A percentile compares a stretch with the other conserved stretches of the same genome.
Conservation (phyloP, 2,888 invertebrate genomes). For the Steinernema hermaphroditum region DNA sequence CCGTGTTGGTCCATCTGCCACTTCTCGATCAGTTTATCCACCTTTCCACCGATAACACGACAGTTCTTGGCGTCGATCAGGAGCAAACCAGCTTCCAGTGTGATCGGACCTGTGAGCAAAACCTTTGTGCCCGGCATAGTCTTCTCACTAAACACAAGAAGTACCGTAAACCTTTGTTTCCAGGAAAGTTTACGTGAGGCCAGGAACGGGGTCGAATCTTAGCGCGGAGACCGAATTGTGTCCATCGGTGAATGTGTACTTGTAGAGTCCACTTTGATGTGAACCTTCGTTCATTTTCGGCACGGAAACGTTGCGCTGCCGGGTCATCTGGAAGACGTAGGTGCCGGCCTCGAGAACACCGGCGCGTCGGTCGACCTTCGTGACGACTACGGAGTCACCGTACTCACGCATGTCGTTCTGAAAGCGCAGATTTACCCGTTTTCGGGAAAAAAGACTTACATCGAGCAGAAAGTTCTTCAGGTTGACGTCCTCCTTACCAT, state of each 20-base stretch:
- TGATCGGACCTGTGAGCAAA: slow-evolving; percentile 44
- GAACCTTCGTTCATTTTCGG: slow-evolving; percentile 39
- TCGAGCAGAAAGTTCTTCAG: slow-evolving; percentile 33
- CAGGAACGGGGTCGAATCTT: slow-evolving; percentile 28
- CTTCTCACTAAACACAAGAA: slow-evolving; percentile 41
- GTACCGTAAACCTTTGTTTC: neutral
- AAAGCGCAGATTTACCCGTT: neutral
- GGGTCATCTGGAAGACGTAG: slow-evolving; percentile 12
- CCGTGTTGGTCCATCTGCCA: slow-evolving; percentile 54
- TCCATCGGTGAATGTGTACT: slow-evolving; percentile 43
- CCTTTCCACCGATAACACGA: slow-evolving; percentile 54
- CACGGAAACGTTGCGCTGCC: slow-evolving; percentile 40
- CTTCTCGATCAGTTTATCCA: slow-evolving; percentile 54
- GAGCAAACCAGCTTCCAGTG: slow-evolving; percentile 47
- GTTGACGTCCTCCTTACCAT: slow-evolving; percentile 14
- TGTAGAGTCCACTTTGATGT: slow-evolving; percentile 39
- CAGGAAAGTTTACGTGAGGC: slow-evolving; percentile 32
- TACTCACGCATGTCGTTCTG: slow-evolving; percentile 40
- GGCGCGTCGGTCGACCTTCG: neutral
- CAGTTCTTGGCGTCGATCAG: slow-evolving; percentile 44
- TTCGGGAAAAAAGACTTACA: slow-evolving; percentile 33
- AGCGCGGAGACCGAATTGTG: slow-evolving; percentile 33
- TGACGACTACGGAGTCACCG: slow-evolving; percentile 32
- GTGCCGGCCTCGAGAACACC: slow-evolving; percentile 6
- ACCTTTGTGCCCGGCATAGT: slow-evolving; percentile 56